phyloP scores from a whole-genome alignment of 2,797 vertebrate species.

The Notoglanidium macrostoma region DNA sequence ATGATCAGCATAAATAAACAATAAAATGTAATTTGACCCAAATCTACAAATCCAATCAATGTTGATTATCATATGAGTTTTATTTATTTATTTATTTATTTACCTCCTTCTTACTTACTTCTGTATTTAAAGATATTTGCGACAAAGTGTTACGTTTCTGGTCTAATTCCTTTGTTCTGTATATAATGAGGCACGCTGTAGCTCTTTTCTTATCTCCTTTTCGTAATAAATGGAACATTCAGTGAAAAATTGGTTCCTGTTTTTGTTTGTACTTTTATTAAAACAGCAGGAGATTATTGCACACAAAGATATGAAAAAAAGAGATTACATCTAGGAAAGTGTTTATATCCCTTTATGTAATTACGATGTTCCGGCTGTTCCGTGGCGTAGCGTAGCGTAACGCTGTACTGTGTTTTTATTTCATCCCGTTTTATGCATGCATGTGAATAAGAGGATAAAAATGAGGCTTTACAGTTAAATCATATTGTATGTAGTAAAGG shows the following conservation, averaged over 20 bases:
- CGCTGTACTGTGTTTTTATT: too few species aligned
- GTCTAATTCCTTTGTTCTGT: not conserved
- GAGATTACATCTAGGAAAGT: not conserved
- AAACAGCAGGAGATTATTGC: not conserved
- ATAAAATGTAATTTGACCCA: not conserved
- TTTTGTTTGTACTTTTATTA: conserved; percentile 5
- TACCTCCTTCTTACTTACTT: too few species aligned
- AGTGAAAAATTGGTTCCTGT: not conserved
- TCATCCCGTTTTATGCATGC: not conserved
- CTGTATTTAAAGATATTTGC: not conserved
- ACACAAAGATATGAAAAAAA: not conserved
- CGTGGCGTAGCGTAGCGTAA: too few species aligned
- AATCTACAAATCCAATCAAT: too few species aligned
- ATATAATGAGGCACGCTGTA: not conserved
- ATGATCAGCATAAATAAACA: not conserved
- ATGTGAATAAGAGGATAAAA: not conserved
- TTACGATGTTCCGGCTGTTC: not conserved
- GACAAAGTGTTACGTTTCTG: not conserved
- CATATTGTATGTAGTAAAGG: not conserved
- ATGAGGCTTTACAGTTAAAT: too few species aligned
- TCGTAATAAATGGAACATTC: not conserved
- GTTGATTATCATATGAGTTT: not conserved
- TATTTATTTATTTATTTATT: not conserved
- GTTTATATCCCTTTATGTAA: not conserved
- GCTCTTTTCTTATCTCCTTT: not conserved